A percentile compares a stretch with the other conserved stretches of the same genome.
Conservation (phyloP, 2,797 vertebrate species). For the Hydrophis major region DNA sequence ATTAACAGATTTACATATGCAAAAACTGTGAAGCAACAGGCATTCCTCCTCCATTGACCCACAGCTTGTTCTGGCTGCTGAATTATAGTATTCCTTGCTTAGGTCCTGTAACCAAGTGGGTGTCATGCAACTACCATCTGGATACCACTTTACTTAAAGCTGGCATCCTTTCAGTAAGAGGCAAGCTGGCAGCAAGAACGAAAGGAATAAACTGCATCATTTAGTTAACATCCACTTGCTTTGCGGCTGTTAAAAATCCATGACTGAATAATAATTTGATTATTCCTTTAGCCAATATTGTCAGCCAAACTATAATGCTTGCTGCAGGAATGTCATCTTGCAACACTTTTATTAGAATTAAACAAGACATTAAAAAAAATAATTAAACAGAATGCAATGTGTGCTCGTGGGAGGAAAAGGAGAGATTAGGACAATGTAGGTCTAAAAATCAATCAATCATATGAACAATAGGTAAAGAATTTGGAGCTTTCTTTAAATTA, state of each 20-base stretch:
- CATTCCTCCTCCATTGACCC: slow-evolving; percentile 86
- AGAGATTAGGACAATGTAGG: slow-evolving; percentile 29
- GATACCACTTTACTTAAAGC: slow-evolving; percentile 96
- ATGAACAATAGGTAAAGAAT: slow-evolving; percentile 32
- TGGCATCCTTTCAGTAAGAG: slow-evolving; percentile 90
- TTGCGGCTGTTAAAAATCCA: slow-evolving; percentile 90
- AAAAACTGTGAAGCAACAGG: slow-evolving; percentile 87
- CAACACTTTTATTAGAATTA: slow-evolving; percentile 71
- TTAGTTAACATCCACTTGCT: slow-evolving; percentile 97
- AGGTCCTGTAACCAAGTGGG: slow-evolving; percentile 88
- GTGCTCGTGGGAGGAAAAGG: slow-evolving; percentile 40
- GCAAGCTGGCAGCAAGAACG: slow-evolving; percentile 88
- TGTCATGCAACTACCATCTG: slow-evolving; percentile 93
- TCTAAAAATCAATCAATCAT: slow-evolving; percentile 57
- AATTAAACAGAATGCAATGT: slow-evolving; percentile 44
- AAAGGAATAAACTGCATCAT: slow-evolving; percentile 97
- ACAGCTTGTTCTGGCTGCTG: slow-evolving; percentile 84
- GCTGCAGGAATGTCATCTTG: slow-evolving; percentile 69
- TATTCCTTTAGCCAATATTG: slow-evolving; percentile 85
- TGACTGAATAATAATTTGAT: slow-evolving; percentile 94
- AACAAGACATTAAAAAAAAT: slow-evolving; percentile 65
- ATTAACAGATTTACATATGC: slow-evolving; percentile 86
- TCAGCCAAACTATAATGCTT: slow-evolving; percentile 79
- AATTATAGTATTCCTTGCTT: slow-evolving; percentile 82
- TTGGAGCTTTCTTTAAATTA: slow-evolving; percentile 12